phyloP scores from a whole-genome alignment of 2,888 invertebrate species.

The Rhopalosiphum nymphaeae region DNA sequence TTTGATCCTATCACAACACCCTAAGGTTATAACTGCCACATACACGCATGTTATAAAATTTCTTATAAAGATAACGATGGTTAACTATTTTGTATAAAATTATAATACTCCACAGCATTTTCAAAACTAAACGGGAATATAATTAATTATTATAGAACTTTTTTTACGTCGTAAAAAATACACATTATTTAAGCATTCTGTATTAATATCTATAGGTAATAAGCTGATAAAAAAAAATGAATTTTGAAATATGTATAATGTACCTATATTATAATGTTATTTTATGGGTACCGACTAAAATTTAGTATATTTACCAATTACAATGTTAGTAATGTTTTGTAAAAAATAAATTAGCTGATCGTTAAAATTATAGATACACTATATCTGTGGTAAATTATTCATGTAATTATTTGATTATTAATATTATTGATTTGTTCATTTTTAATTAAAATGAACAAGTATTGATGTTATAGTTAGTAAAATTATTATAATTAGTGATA shows the following conservation, averaged over 20 bases:
- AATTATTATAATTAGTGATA: background rate
- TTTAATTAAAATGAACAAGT: background rate
- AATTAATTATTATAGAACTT: too few relatives aligned
- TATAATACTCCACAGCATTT: background rate
- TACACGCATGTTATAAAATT: background rate
- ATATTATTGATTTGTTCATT: background rate
- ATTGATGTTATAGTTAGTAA: background rate
- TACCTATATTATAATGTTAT: background rate
- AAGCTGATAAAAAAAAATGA: background rate
- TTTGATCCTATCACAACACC: background rate
- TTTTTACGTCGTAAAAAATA: background rate
- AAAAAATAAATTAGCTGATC: background rate
- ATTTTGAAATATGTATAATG: background rate
- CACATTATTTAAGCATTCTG: background rate
- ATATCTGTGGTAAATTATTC: background rate
- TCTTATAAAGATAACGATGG: background rate
- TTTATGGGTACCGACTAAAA: background rate
- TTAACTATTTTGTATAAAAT: background rate
- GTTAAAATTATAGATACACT: background rate
- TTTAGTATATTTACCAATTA: background rate
- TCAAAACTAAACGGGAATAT: background rate
- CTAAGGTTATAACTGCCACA: background rate
- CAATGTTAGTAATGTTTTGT: background rate
- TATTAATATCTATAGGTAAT: background rate
- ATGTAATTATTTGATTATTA: background rate